Conservation (phyloP, 1,140 invertebrate species). For the Eumaeus atala region DNA sequence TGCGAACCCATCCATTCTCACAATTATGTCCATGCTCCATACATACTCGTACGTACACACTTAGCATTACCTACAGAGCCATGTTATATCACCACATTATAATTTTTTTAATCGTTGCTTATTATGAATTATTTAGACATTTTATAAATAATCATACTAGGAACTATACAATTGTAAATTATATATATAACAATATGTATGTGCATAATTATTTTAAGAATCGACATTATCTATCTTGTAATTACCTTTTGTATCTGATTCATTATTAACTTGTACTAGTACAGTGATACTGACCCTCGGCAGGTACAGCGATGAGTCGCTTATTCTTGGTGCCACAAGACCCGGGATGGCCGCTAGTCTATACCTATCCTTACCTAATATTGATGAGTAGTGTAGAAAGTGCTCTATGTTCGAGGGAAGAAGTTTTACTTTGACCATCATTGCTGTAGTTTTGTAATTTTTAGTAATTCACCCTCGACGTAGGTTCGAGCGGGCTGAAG, state of each 20-base stretch:
- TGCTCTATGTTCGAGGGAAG: conserved; percentile 18
- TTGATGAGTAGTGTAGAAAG: conserved; percentile 18
- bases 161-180: neutral
- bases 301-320: conserved; percentile 7
- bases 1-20: too few species aligned
- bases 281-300: neutral
- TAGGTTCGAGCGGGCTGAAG: conserved; percentile 20
- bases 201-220: too few species aligned
- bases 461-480: conserved; percentile 21
- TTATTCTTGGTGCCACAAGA: conserved; percentile 9
- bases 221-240: too few species aligned
- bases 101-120: too few species aligned
- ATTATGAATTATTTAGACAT: too few species aligned
- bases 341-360: conserved; percentile 10
- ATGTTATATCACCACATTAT: too few species aligned
- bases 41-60: too few species aligned
- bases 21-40: too few species aligned
- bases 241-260: neutral
- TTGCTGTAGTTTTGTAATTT: conserved; percentile 26
- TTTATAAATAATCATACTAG: neutral
- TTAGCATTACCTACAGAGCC: too few species aligned
- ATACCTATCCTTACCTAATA: conserved; percentile 24
- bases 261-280: neutral
- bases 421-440: conserved; percentile 28
- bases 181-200: too few species aligned